A percentile compares a stretch with the other conserved stretches of the same genome.
These are phyloP conservation scores for Setophaga coronata DNA, from an alignment of 2,113 vertebrate genomes.

Conservation along the genomic window DNA sequence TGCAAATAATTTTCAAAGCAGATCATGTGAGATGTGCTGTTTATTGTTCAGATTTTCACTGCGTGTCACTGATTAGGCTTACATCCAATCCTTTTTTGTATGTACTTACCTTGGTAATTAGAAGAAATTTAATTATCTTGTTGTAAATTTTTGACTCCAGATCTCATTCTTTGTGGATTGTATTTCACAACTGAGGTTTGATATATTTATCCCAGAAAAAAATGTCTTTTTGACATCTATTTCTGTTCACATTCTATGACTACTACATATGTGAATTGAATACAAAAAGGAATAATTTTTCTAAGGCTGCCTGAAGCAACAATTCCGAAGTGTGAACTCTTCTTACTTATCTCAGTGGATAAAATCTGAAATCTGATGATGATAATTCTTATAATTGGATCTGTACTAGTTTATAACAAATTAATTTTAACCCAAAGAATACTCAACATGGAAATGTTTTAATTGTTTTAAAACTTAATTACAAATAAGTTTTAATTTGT, in stretches of 20 bases:
- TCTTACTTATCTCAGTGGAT: neutral
- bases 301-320: neutral
- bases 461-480: conserved; percentile 4
- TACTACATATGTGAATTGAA: neutral
- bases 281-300: neutral
- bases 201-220: neutral
- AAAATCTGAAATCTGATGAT: conserved; percentile 9
- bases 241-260: neutral
- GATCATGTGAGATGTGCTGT: neutral
- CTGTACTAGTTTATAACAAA: neutral
- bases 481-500: neutral
- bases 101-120: neutral
- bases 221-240: neutral
- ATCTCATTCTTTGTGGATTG: neutral
- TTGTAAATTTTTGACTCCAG: neutral
- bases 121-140: neutral
- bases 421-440: neutral
- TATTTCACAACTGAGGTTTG: neutral
- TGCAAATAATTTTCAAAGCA: neutral
- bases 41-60: neutral
- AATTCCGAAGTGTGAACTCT: neutral
- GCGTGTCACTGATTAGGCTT: neutral
- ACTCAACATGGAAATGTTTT: neutral
- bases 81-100: neutral
- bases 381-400: conserved; percentile 13